Base-by-base conservation (phyloP, 2,888 invertebrate species). In the Serrognathus titanus region DNA sequence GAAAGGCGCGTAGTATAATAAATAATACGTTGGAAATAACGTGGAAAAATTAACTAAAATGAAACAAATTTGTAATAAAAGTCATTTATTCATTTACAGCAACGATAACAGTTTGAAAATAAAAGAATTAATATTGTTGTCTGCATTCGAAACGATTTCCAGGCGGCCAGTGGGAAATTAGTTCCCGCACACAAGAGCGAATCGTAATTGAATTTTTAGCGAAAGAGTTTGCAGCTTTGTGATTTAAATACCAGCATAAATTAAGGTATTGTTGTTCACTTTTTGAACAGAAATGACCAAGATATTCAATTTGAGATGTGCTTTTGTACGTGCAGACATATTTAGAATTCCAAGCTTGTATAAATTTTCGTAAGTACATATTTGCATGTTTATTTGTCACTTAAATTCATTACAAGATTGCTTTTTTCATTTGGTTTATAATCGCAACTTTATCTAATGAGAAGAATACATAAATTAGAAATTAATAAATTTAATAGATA, bases 101-200 rank as follows among this genome's bases (percentile, higher is more conserved):
- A 58, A 53, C 55, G 57, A 58, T 60, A 55, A 60, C 55, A 57
- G 58, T 58, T 58, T 55, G 58, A 60, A 58, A 60, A 60, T 60
- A 58, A 58, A 60, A 47, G 55, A 55, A 55, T 56, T 60, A 60
- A 56, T 58, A 53, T 53, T 48, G 60, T 53, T 51, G 58, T 53
- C 39, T 50, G 57, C 49, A 31, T 45, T 52, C 40, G 41, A 43
- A 57, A 55, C 51, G 45, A 45, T 48, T 43, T 43, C 48, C 51
- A 45, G 47, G 51, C 48, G 51, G 48, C 53, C 55, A 20, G 20
- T 43, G 55, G 55, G 55, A 58, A 58, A 55, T 58, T 46, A 57
- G 38, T 43, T 45, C n/a, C 6, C 35, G 31, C 53, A 41, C 24
- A 45, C 45, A 48, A 46, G 39, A 12, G 50, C 50, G 49, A 53